Percentiles rank a stretch among this genome's conserved stretches.
Evolutionary conservation across 2,888 invertebrate genomes (phyloP).

Genomic region (Graphium colonna): DNA sequence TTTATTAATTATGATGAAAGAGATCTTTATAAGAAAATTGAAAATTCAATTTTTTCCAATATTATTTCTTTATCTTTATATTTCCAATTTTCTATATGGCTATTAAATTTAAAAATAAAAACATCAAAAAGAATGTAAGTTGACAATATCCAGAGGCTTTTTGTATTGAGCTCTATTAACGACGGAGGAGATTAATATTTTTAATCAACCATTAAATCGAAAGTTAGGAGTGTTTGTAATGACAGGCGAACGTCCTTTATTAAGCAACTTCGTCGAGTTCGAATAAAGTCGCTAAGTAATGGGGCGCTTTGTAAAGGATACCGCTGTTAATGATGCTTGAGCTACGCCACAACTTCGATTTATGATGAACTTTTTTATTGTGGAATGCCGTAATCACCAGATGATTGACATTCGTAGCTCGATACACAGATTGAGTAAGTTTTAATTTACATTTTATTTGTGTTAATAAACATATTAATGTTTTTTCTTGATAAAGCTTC

Average conservation of each 20-base stretch:
- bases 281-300: slow-evolving; percentile 27
- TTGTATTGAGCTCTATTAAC: neutral
- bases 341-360: neutral
- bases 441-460: neutral
- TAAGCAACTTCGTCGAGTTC: slow-evolving; percentile 39
- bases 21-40: too few relatives aligned
- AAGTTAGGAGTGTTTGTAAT: slow-evolving; percentile 34
- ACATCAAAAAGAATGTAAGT: too few relatives aligned
- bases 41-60: too few relatives aligned
- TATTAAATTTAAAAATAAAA: too few relatives aligned
- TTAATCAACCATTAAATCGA: slow-evolving; percentile 52
- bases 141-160: neutral
- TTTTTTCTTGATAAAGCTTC: too few relatives aligned
- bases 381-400: slow-evolving; percentile 4
- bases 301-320: slow-evolving; percentile 20
- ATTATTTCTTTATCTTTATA: too few relatives aligned
- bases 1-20: too few relatives aligned
- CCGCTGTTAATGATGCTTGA: slow-evolving; percentile 17
- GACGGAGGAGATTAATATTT: slow-evolving; percentile 48
- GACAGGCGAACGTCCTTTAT: slow-evolving; percentile 52
- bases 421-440: neutral
- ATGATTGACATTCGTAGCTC: neutral
- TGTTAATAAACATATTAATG: too few relatives aligned
- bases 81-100: too few relatives aligned
- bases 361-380: slow-evolving; percentile 1